Percentiles rank a stretch among this genome's conserved stretches.
These are phyloP conservation scores for Bostrychus sinensis DNA, from an alignment of 2,113 vertebrate species.

Conservation along the genomic window DNA sequence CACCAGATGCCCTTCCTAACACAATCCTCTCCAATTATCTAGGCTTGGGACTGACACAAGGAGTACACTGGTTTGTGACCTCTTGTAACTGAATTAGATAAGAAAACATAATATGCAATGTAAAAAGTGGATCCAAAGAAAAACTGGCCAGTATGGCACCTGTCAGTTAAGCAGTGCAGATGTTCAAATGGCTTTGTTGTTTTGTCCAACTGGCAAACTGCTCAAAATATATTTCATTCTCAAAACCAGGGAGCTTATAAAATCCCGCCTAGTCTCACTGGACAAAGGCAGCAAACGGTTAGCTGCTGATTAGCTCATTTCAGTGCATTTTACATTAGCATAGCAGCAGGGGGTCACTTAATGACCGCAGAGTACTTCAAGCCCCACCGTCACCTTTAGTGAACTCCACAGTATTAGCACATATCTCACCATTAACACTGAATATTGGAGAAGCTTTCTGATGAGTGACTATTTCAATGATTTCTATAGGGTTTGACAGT, in stretches of 20 bases:
- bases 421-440: constrained; percentile 2
- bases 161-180: not conserved
- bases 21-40: too few relatives aligned
- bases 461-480: constrained; percentile 10
- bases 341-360: constrained; percentile 50
- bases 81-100: too few relatives aligned
- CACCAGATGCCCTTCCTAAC: too few relatives aligned
- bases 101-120: too few relatives aligned
- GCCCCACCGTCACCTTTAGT: constrained; percentile 16
- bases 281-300: constrained; percentile 48
- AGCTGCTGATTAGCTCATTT: constrained; percentile 51
- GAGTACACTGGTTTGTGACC: too few relatives aligned
- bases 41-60: too few relatives aligned
- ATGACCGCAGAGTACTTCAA: constrained; percentile 27
- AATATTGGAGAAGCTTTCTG: constrained; percentile 9
- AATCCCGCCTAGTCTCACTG: not conserved
- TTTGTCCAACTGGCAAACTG: not conserved
- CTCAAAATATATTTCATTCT: not conserved
- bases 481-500: constrained; percentile 22
- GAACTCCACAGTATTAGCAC: constrained; percentile 12
- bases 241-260: not conserved
- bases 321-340: constrained; percentile 51
- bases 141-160: too few relatives aligned
- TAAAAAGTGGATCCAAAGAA: too few relatives aligned
- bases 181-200: not conserved